Conservation (phyloP, 2,797 vertebrate species). For the Tapera naevia region DNA sequence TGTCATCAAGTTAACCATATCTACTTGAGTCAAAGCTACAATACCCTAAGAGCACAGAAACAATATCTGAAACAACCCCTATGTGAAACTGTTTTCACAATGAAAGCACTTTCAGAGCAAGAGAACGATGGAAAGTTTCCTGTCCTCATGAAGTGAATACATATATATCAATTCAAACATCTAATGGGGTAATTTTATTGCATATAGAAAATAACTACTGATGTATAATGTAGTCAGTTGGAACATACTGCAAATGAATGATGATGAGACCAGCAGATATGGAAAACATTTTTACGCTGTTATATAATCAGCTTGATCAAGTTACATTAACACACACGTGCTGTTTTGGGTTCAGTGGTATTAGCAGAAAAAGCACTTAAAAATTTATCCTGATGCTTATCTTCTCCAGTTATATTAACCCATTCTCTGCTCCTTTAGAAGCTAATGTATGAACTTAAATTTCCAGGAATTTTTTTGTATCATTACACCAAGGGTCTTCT, state of each 20-base stretch:
- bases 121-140: neutral
- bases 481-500: neutral
- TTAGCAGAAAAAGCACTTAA: slow-evolving; percentile 43
- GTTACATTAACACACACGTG: slow-evolving; percentile 39
- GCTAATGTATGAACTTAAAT: neutral
- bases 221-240: slow-evolving; percentile 39
- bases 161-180: slow-evolving; percentile 13
- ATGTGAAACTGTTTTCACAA: neutral
- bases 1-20: neutral
- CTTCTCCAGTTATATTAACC: slow-evolving; percentile 12
- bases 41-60: neutral
- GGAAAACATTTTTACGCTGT: slow-evolving; percentile 20
- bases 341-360: slow-evolving; percentile 17
- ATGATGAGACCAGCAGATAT: slow-evolving; percentile 46
- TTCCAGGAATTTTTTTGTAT: neutral
- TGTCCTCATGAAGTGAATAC: neutral
- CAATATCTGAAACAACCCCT: neutral
- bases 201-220: slow-evolving; percentile 27
- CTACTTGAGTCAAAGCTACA: neutral
- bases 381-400: slow-evolving; percentile 32
- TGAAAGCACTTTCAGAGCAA: neutral
- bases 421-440: neutral
- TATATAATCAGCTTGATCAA: slow-evolving; percentile 49
- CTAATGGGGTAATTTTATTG: slow-evolving; percentile 34
- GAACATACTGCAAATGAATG: slow-evolving; percentile 45